phyloP scores from a whole-genome alignment of 2,888 invertebrate species.

The Spodoptera littoralis region DNA sequence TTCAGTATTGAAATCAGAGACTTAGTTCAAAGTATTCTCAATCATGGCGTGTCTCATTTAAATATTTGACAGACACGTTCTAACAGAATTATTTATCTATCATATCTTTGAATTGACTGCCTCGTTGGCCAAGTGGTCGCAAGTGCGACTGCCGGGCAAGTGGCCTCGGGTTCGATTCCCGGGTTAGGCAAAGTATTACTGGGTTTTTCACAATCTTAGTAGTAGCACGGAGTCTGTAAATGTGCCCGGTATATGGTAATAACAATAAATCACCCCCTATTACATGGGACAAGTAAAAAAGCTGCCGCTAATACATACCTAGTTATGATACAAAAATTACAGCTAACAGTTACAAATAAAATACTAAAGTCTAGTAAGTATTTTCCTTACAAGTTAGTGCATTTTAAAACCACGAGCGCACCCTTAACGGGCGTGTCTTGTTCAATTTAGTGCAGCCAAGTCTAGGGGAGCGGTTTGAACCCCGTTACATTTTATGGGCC shows the following conservation, averaged over 20 bases:
- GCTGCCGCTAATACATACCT: too few relatives aligned
- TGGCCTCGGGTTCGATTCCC: too few relatives aligned
- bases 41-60: conserved; percentile 7
- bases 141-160: too few relatives aligned
- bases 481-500: conserved; percentile 74
- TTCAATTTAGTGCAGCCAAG: conserved; percentile 38
- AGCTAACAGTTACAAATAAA: too few relatives aligned
- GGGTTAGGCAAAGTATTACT: too few relatives aligned
- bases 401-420: conserved; percentile 45
- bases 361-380: conserved; percentile 5
- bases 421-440: conserved; percentile 39
- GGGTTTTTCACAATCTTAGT: too few relatives aligned
- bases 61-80: conserved; percentile 1
- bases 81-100: not conserved
- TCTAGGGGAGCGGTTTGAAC: conserved; percentile 54
- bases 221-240: too few relatives aligned
- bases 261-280: too few relatives aligned
- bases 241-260: too few relatives aligned
- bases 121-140: too few relatives aligned
- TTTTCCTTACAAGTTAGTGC: conserved; percentile 24
- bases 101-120: not conserved
- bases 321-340: too few relatives aligned
- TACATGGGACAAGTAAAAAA: too few relatives aligned
- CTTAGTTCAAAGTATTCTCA: conserved; percentile 10
- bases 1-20: conserved; percentile 30